Evolutionary conservation across 2,888 invertebrate species (phyloP), one percentile per base, ranked within the genome.

Genomic region (Mimas tiliae): DNA sequence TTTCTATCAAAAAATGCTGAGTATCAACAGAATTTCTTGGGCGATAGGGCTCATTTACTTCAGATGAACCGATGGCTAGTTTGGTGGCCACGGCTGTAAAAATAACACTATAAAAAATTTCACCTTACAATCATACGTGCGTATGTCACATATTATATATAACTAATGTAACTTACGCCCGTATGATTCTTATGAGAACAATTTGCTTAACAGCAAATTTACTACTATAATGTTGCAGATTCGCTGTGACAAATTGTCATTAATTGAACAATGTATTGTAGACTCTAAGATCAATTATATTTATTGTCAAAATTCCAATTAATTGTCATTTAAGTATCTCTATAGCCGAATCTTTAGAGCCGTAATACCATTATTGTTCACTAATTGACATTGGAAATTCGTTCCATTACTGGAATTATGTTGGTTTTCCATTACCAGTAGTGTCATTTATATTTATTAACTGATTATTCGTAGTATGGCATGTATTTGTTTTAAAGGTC

Each of bases 401-500:
- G 58, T 38, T 58, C 58, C 42, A 58, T 58, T 58, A 42, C 38
- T 19, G 58, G 38, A 42, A 58, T 58, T 58, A 42, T 42, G 19
- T 27, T 27, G 27, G 27, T 58, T 21, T 71, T 48, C n/a, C 65
- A 27, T 19, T 51, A 34, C 19, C 21, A 65, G 16, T 75, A 77
- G 75, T 70, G 50, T 47, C 16, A 19, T 58, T 58, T 21, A 16
- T 38, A 19, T 58, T 58, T 58, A 38, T 58, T 19, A 38, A 42
- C 19, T 9, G 19, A 42, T 42, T 58, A n/a, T 38, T 19, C 19
- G 50, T 14, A 19, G 48, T n/a, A 50, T 50, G 50, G 3, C 1
- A 50, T 19, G 19, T 19, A 19, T 50, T 9, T 38, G 16, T 38
- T 55, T 38, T n/a, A 38, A 27, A 38, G 55, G 55, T 55, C 55